Percentiles rank a stretch among this genome's conserved stretches.
phyloP scores from a whole-genome alignment of 2,113 vertebrate species.

The Myotis lucifugus region DNA sequence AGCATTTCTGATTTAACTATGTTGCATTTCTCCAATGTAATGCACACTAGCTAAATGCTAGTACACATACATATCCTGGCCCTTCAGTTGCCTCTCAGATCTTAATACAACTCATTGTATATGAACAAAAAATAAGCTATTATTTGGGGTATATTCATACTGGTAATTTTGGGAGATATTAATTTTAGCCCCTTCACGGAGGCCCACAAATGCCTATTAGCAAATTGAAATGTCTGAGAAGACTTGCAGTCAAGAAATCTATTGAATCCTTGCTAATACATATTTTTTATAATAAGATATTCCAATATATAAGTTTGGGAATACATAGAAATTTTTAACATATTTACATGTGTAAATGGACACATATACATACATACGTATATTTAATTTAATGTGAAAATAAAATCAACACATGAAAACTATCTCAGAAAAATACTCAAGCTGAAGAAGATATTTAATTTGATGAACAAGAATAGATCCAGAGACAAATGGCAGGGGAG shows the following conservation, averaged over 20 bases:
- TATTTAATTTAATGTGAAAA: not conserved
- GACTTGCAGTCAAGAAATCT: not conserved
- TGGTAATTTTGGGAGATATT: not conserved
- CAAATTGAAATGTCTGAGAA: not conserved
- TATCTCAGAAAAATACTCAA: not conserved
- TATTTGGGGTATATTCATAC: not conserved
- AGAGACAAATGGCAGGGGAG: too few relatives aligned
- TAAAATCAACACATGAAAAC: conserved; percentile 1
- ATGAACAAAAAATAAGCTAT: not conserved
- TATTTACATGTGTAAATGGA: not conserved
- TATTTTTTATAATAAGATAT: not conserved
- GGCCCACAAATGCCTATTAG: not conserved
- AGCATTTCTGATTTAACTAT: not conserved
- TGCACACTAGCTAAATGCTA: not conserved
- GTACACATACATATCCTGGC: not conserved
- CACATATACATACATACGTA: not conserved
- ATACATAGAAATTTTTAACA: not conserved
- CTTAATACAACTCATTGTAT: not conserved
- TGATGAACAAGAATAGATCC: too few relatives aligned
- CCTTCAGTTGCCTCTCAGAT: not conserved
- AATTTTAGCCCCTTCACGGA: not conserved
- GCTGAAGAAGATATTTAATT: not conserved
- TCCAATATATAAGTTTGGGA: not conserved
- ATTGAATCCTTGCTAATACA: not conserved
- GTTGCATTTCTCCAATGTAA: not conserved